A percentile compares a stretch with the other conserved stretches of the same genome.
These are phyloP conservation scores for Leucoptera coffeella DNA, from an alignment of 2,888 invertebrate genomes.

Conservation along the genomic window DNA sequence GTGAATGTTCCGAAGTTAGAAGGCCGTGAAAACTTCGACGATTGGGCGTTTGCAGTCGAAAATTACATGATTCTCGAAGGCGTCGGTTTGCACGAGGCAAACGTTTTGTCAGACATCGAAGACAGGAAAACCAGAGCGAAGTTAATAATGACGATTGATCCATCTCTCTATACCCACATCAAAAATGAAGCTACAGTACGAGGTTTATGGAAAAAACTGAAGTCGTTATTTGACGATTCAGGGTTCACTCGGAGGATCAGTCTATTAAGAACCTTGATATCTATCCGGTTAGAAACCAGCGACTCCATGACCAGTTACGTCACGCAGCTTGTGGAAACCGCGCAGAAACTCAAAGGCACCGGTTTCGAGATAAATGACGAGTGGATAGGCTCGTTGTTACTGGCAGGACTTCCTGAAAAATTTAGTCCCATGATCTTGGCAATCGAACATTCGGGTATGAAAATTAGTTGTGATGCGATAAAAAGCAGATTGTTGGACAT, in stretches of 20 bases:
- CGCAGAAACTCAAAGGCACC: conserved; percentile 2
- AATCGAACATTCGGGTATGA: conserved; percentile 2
- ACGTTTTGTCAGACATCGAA: no score
- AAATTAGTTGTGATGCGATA: conserved; percentile 2
- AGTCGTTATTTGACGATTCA: conserved; percentile 1
- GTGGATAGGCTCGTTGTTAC: conserved; percentile 2
- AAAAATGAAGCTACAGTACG: not conserved
- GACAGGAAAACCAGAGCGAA: conserved; percentile 2
- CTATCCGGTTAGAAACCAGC: conserved; percentile 2
- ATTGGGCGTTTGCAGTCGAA: no score
- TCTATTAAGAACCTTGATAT: conserved; percentile 1
- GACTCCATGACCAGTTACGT: conserved; percentile 3
- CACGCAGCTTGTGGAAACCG: conserved; percentile 2
- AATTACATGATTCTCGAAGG: no score
- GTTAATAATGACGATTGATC: conserved; percentile 2
- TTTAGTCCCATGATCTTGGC: conserved; percentile 3
- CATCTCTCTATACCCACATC: conserved; percentile 1
- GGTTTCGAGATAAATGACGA: conserved; percentile 2
- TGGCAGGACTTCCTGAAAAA: conserved; percentile 2
- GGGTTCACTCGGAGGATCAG: conserved; percentile 2
- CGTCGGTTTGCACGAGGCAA: no score
- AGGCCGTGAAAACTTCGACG: no score
- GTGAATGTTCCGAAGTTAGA: no score
- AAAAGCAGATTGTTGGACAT: conserved; percentile 3
- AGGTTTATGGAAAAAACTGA: conserved; percentile 2